Base-by-base conservation (phyloP, 2,113 vertebrate species). In the Mirza zaza region DNA sequence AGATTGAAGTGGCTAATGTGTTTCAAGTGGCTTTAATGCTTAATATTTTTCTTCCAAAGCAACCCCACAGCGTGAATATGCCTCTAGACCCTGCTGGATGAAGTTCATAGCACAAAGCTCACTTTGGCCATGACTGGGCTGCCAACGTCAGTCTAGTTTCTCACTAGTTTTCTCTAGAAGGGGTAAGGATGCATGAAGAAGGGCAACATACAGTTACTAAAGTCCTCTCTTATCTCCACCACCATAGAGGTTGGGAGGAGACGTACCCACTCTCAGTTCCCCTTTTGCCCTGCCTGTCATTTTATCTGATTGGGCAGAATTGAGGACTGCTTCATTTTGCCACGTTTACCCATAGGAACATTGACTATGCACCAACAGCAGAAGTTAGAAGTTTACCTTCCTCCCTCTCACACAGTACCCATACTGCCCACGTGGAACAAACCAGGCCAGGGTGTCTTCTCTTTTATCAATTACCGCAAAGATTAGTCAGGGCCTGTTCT, bases 321-420 rank as follows among this genome's bases (percentile, higher is more conserved):
- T 21, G 8, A 70, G n/a, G 32, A 59, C 27, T 55, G 36, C 14
- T 13, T 57, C 5, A 1, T 11, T 68, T 5, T 79, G 36, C 25
- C 39, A 67, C 65, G 32, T 87, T 73, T 67, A 71, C 21, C 25
- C 84, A 5, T 12, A 39, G 8, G 18, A 45, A 52, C 45, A 48
- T 0, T 81, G 59, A 6, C 39, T 32, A 2, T 32, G 10, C 3
- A 18, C 32, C 29, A 32, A 17, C 25, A 5, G 39, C 27, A 82
- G 4, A 65, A 70, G 5, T 34, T 36, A 48, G 48, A 48, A 48
- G 48, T 48, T 11, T 20, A 57, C 32, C 6, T 32, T 15, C 20
- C n/a, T 1, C 2, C 12, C 1, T n/a, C 34, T 27, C 6, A 1
- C 8, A 6, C 3, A 0, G 20, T 11, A 12, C 13, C 36, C 3